These are phyloP conservation scores for Cherax quadricarinatus DNA, from an alignment of 1,140 invertebrate species.

Conservation along the genomic window DNA sequence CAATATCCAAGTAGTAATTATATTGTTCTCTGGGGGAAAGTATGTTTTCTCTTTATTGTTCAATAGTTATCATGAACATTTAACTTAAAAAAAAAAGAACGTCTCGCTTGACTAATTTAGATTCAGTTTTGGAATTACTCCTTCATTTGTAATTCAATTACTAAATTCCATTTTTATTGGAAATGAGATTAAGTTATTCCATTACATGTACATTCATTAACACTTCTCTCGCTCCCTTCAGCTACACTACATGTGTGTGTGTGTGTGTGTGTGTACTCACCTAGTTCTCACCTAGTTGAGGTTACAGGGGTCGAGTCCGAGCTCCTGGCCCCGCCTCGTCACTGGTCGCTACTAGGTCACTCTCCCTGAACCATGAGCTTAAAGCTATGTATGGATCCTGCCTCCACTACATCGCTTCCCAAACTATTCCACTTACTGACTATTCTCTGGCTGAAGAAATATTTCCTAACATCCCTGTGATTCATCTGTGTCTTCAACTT, in stretches of 20 bases:
- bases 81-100: neutral
- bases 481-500: no score
- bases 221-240: neutral
- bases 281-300: neutral
- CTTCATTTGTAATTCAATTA: slow-evolving; percentile 12
- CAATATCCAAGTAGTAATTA: no score
- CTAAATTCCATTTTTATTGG: neutral
- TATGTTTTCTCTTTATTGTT: neutral
- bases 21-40: no score
- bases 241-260: neutral
- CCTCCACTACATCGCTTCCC: no score
- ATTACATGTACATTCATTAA: slow-evolving; percentile 12
- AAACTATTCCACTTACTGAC: no score
- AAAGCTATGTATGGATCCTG: neutral
- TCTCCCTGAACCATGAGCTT: no score
- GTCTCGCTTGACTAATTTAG: neutral
- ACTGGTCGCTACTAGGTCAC: no score
- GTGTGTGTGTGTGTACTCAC: no score
- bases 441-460: no score
- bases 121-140: neutral
- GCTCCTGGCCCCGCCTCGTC: no score
- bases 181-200: neutral
- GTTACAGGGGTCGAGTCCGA: no score
- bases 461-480: no score
- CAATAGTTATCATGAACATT: neutral